Percentiles rank a stretch among this genome's conserved stretches.
Conservation (phyloP, 2,797 vertebrate species). For the Gephyroberyx darwinii region DNA sequence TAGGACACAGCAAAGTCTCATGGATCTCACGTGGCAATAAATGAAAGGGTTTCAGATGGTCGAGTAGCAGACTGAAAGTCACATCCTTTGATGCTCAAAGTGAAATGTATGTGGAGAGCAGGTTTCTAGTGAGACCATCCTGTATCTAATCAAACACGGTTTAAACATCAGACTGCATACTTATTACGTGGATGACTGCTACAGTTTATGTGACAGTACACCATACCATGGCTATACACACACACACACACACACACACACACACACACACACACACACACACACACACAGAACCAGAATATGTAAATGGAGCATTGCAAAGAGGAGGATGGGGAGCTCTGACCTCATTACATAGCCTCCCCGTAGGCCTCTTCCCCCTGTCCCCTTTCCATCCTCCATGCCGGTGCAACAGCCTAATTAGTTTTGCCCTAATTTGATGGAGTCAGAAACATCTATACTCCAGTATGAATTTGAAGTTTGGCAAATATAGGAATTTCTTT, state of each 20-base stretch:
- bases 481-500: neutral
- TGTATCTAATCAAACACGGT: slow-evolving; percentile 26
- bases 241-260: slow-evolving; percentile 16
- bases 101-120: no score
- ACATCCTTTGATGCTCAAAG: slow-evolving; percentile 11
- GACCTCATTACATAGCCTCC: slow-evolving; percentile 79
- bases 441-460: slow-evolving; percentile 57
- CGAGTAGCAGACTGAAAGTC: neutral
- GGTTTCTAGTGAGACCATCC: slow-evolving; percentile 12
- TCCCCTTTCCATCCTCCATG: slow-evolving; percentile 73
- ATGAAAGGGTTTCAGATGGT: neutral
- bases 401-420: slow-evolving; percentile 81
- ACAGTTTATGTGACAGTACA: neutral
- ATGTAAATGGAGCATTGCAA: slow-evolving; percentile 71
- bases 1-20: no score
- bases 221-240: slow-evolving; percentile 7
- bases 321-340: slow-evolving; percentile 70
- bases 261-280: slow-evolving; percentile 11
- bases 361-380: slow-evolving; percentile 74
- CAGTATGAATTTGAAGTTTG: slow-evolving; percentile 51
- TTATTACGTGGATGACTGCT: slow-evolving; percentile 14
- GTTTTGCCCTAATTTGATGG: slow-evolving; percentile 83
- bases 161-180: neutral
- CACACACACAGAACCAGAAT: slow-evolving; percentile 39
- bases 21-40: slow-evolving; percentile 1